A percentile compares a stretch with the other conserved stretches of the same genome.
Conservation (phyloP, 2,113 vertebrate species). For the Phaethornis superciliosus region DNA sequence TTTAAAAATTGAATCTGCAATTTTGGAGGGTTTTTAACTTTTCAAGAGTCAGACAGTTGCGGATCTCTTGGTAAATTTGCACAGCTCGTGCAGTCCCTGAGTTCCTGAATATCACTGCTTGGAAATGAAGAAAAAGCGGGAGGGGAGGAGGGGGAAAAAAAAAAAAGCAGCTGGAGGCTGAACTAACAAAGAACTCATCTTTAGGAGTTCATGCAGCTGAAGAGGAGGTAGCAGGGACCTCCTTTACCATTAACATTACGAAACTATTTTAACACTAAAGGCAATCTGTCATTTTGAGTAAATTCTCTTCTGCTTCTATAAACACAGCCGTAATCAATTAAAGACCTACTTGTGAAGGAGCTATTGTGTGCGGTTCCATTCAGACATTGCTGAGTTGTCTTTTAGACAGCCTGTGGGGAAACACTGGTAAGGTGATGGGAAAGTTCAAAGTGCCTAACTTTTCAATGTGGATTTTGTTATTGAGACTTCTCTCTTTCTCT, state of each 20-base stretch:
- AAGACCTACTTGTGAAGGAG: conserved; percentile 77
- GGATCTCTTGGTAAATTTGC: neutral
- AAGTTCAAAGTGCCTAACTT: conserved; percentile 78
- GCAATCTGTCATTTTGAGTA: conserved; percentile 79
- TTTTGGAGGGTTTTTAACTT: neutral
- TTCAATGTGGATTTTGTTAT: conserved; percentile 72
- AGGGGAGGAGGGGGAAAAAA: neutral
- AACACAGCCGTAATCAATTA: conserved; percentile 85
- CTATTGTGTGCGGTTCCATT: conserved; percentile 76
- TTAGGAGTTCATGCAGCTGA: neutral
- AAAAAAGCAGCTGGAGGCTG: neutral
- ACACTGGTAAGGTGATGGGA: conserved; percentile 73
- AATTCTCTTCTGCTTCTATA: conserved; percentile 82
- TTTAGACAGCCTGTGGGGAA: conserved; percentile 72
- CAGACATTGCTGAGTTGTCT: conserved; percentile 73
- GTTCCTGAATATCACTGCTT: neutral
- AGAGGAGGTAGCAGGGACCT: conserved; percentile 23
- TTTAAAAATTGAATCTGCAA: neutral
- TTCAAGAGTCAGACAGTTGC: neutral
- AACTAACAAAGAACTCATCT: conserved; percentile 47
- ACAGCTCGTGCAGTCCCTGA: neutral
- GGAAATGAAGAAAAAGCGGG: neutral
- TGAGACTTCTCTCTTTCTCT: conserved; percentile 2
- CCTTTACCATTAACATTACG: conserved; percentile 49
- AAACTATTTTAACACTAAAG: conserved; percentile 72